phyloP scores from a whole-genome alignment of 1,140 invertebrate genomes.

The Drosophila eugracilis region DNA sequence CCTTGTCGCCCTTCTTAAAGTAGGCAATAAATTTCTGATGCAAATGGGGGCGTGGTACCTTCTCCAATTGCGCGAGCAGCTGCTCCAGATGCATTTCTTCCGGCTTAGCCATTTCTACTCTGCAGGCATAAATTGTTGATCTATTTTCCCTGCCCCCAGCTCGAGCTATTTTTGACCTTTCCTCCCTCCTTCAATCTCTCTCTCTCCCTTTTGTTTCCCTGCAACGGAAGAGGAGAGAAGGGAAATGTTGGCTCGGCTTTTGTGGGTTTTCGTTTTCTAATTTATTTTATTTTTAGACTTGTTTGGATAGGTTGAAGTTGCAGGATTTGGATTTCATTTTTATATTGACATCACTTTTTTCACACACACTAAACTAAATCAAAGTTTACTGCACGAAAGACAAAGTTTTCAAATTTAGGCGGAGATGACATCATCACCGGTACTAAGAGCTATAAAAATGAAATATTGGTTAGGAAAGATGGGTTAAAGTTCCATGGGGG shows the following conservation, averaged over 20 bases:
- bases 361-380: conserved; percentile 47
- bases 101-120: conserved; percentile 27
- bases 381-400: conserved; percentile 20
- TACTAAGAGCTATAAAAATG: conserved; percentile 18
- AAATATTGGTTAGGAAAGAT: conserved; percentile 17
- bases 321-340: conserved; percentile 17
- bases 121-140: conserved; percentile 21
- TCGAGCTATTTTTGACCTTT: conserved; percentile 40
- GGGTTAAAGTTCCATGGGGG: not conserved
- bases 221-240: conserved; percentile 80
- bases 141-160: conserved; percentile 22
- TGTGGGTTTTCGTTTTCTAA: conserved; percentile 45
- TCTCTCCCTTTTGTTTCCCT: conserved; percentile 58
- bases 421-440: conserved; percentile 27
- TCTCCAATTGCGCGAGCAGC: conserved; percentile 46
- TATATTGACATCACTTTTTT: conserved; percentile 28
- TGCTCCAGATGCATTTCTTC: conserved; percentile 49
- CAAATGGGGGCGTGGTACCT: conserved; percentile 36
- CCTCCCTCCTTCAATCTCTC: conserved; percentile 4
- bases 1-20: conserved; percentile 25
- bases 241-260: conserved; percentile 72
- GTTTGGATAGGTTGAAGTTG: conserved; percentile 12
- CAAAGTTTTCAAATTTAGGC: conserved; percentile 18
- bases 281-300: conserved; percentile 33
- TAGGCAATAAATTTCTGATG: conserved; percentile 31